These are phyloP conservation scores for Drosophila erecta DNA, from an alignment of 1,140 invertebrate genomes.

Conservation along the genomic window DNA sequence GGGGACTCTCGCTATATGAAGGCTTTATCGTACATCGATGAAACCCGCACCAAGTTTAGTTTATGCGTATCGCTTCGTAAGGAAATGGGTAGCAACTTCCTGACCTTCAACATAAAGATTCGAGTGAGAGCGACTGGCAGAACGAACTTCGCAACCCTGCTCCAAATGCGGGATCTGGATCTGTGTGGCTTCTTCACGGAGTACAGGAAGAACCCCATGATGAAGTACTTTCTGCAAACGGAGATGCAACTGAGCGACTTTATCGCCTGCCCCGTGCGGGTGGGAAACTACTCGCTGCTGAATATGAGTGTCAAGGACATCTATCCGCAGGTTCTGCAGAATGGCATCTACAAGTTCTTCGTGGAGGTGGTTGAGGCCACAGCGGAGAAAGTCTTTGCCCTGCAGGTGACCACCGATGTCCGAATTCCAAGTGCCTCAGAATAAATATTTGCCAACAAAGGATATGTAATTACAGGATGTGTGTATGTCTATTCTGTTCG, in stretches of 20 bases:
- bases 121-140: background rate
- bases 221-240: constrained; percentile 41
- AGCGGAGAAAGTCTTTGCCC: constrained; percentile 64
- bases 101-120: constrained; percentile 56
- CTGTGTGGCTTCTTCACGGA: constrained; percentile 54
- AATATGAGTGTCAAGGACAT: constrained; percentile 37
- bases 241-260: constrained; percentile 28
- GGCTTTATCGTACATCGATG: constrained; percentile 11
- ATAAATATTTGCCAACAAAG: constrained; percentile 43
- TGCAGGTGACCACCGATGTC: constrained; percentile 59
- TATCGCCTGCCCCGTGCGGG: constrained; percentile 45
- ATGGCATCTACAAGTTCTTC: constrained; percentile 66
- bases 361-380: constrained; percentile 56
- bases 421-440: constrained; percentile 5
- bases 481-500: background rate
- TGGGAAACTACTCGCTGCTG: constrained; percentile 47
- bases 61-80: constrained; percentile 27
- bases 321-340: constrained; percentile 32
- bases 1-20: constrained; percentile 52
- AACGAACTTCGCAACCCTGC: constrained; percentile 13
- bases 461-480: constrained; percentile 55
- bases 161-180: constrained; percentile 44
- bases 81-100: constrained; percentile 62
- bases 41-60: constrained; percentile 36
- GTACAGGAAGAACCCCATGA: constrained; percentile 17